These are phyloP conservation scores for Trichechus manatus DNA, from an alignment of 2,113 vertebrate genomes.

Conservation along the genomic window DNA sequence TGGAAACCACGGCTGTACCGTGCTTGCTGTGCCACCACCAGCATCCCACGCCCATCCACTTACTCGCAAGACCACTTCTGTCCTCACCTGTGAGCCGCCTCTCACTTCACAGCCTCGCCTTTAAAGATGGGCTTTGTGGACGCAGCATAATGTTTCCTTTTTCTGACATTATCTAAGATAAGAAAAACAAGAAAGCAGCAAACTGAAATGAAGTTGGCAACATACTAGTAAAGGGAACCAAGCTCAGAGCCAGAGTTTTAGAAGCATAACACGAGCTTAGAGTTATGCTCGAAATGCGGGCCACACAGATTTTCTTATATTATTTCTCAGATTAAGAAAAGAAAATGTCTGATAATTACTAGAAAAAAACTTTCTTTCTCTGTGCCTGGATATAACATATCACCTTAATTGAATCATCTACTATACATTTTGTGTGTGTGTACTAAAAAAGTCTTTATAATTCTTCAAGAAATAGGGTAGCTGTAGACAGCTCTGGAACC, in stretches of 20 bases:
- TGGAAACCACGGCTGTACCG: no score
- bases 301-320: background rate
- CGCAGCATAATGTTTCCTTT: background rate
- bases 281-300: conserved; percentile 7
- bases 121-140: conserved; percentile 12
- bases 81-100: background rate
- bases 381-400: background rate
- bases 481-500: no score
- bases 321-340: background rate
- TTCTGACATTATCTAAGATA: background rate
- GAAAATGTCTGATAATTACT: background rate
- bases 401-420: background rate
- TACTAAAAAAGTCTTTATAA: background rate
- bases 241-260: background rate
- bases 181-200: background rate
- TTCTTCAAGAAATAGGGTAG: background rate
- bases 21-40: background rate
- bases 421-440: background rate
- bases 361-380: background rate
- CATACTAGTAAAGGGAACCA: background rate
- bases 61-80: background rate
- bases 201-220: conserved; percentile 26
- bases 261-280: background rate
- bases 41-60: accelerated
- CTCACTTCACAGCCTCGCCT: background rate